phyloP scores from a whole-genome alignment of 2,888 invertebrate genomes.

The Ochropleura plecta region DNA sequence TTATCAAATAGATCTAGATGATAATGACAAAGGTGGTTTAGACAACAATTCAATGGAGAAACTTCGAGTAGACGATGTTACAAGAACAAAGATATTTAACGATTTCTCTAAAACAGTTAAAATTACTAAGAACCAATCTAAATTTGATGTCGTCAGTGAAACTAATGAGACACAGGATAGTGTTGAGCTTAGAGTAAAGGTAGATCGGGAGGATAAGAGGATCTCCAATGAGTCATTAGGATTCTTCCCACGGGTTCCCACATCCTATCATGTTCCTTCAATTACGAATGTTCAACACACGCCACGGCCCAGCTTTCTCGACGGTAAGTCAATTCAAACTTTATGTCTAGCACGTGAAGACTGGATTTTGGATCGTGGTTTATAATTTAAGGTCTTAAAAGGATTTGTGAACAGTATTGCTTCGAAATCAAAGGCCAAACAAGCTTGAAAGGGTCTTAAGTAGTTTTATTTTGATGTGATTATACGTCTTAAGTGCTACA shows the following conservation, averaged over 20 bases:
- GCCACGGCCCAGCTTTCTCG: conserved; percentile 69
- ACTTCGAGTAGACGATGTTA: conserved; percentile 81
- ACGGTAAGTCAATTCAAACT: conserved; percentile 73
- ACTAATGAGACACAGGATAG: conserved; percentile 48
- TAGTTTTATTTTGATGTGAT: conserved; percentile 34
- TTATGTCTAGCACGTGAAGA: conserved; percentile 20
- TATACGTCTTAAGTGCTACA: not conserved
- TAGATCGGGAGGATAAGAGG: conserved; percentile 47
- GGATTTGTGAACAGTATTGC: conserved; percentile 47
- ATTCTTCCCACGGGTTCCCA: conserved; percentile 59
- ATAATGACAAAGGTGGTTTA: conserved; percentile 52
- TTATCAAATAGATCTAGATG: conserved; percentile 57
- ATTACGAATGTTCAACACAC: conserved; percentile 70
- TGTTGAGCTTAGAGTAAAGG: conserved; percentile 27
- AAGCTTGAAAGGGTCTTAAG: conserved; percentile 7
- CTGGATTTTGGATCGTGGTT: conserved; percentile 10
- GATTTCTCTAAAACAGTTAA: conserved; percentile 85
- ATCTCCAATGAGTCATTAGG: conserved; percentile 72
- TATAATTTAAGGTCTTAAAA: conserved; percentile 35
- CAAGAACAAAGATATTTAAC: conserved; percentile 82
- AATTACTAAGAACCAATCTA: conserved; percentile 68
- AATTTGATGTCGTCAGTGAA: conserved; percentile 35
- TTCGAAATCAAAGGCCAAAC: conserved; percentile 41
- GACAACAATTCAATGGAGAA: conserved; percentile 80
- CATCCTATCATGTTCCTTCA: conserved; percentile 71